Evolutionary conservation across 2,797 vertebrate genomes (phyloP).

Genomic region (Labeo calbasu): DNA sequence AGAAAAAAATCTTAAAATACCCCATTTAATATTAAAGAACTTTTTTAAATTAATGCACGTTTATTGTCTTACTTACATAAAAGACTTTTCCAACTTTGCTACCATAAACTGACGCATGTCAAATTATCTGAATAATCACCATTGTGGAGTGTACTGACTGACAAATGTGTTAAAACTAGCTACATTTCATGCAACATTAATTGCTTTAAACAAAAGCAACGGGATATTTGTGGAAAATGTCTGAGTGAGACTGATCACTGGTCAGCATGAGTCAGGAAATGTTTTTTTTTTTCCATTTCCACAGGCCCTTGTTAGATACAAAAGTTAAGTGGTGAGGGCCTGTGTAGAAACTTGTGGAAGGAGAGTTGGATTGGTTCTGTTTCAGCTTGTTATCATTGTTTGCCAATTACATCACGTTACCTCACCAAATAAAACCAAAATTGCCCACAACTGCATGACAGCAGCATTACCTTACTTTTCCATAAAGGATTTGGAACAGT

Average conservation of each 20-base stretch:
- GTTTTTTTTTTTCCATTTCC: neutral
- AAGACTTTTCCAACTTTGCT: neutral
- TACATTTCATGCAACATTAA: neutral
- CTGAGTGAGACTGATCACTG: neutral
- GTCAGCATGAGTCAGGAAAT: neutral
- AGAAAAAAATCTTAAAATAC: neutral
- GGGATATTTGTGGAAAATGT: neutral
- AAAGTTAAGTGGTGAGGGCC: neutral
- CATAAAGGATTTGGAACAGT: neutral
- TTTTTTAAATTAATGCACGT: too few relatives aligned
- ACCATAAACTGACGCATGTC: neutral
- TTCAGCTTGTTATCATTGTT: constrained; percentile 2
- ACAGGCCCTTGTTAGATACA: neutral
- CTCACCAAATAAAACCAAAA: constrained; percentile 21
- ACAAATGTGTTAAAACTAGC: neutral
- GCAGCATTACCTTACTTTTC: constrained; percentile 11
- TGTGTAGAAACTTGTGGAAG: neutral
- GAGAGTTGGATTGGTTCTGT: neutral
- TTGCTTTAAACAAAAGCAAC: neutral
- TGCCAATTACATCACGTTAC: constrained; percentile 4
- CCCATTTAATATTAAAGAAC: neutral
- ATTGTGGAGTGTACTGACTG: neutral
- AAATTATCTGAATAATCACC: neutral
- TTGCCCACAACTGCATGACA: constrained; percentile 2
- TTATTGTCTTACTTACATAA: neutral